A percentile compares a stretch with the other conserved stretches of the same genome.
phyloP scores from a whole-genome alignment of 2,797 vertebrate genomes.

The Falco rusticolus region DNA sequence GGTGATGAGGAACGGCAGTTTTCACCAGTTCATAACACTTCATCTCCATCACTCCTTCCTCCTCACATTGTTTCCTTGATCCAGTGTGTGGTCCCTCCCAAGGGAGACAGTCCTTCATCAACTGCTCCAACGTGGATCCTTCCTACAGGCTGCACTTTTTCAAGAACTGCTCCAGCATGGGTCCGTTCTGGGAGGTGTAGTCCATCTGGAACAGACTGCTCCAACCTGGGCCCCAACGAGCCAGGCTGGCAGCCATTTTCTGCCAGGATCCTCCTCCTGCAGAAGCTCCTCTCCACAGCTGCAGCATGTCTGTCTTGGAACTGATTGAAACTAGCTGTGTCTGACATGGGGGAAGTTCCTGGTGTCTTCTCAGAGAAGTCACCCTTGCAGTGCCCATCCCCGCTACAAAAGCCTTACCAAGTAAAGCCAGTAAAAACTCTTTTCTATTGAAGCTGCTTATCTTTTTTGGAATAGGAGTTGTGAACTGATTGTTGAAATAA shows the following conservation, averaged over 20 bases:
- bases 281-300: not conserved
- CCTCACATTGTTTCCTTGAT: not conserved
- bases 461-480: not conserved
- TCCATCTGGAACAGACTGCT: not conserved
- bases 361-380: not conserved
- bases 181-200: not conserved
- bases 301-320: not conserved
- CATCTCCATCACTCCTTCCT: not conserved
- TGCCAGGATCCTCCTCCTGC: not conserved
- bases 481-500: not conserved
- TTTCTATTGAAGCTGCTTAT: not conserved
- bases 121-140: not conserved
- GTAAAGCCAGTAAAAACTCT: not conserved
- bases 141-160: not conserved
- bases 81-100: not conserved
- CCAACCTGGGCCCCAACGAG: not conserved
- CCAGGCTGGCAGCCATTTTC: no score
- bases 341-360: not conserved
- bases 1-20: rapidly evolving
- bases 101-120: not conserved
- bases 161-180: not conserved
- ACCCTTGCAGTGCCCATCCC: not conserved
- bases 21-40: not conserved
- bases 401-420: not conserved
- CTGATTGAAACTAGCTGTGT: not conserved